Evolutionary conservation across 1,140 invertebrate genomes (phyloP), one percentile per base, ranked within the genome.

Genomic region (Mactra quadrangularis): DNA sequence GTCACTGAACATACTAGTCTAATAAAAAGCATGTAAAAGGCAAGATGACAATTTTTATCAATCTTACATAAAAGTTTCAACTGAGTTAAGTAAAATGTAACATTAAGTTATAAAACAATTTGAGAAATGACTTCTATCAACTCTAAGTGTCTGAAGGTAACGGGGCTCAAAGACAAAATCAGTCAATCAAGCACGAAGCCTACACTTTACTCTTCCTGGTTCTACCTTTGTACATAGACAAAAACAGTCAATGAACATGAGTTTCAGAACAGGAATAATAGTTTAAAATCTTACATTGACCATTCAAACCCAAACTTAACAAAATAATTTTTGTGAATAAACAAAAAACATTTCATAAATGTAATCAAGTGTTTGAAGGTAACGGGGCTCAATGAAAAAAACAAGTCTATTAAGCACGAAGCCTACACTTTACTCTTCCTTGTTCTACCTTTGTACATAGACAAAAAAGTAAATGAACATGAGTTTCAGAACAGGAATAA

Each of bases 241-340:
- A 62, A n/a, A n/a, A n/a, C n/a, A n/a, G n/a, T n/a, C n/a, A n/a
- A n/a, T n/a, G n/a, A n/a, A n/a, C n/a, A n/a, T n/a, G n/a, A n/a
- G n/a, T n/a, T n/a, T n/a, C n/a, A n/a, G n/a, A n/a, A n/a, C n/a
- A n/a, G n/a, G n/a, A n/a, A n/a, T n/a, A n/a, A n/a, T n/a, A n/a
- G n/a, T n/a, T n/a, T n/a, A n/a, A n/a, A n/a, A n/a, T n/a, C n/a
- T n/a, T n/a, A n/a, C n/a, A n/a, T n/a, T n/a, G n/a, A n/a, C n/a
- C n/a, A n/a, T n/a, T n/a, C 27, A 31, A 38, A 55, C 72, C 45
- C 7, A 75, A 47, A 70, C 17, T 53, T 11, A 76, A 60, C 60
- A 87, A 71, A n/a, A n/a, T n/a, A 85, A 87, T 59, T 84, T 75
- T 87, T 81, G 68, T 59, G 27, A 77, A 64, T 22, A 55, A 38